phyloP scores from a whole-genome alignment of 2,888 invertebrate genomes.

The Sialis fuliginosa region DNA sequence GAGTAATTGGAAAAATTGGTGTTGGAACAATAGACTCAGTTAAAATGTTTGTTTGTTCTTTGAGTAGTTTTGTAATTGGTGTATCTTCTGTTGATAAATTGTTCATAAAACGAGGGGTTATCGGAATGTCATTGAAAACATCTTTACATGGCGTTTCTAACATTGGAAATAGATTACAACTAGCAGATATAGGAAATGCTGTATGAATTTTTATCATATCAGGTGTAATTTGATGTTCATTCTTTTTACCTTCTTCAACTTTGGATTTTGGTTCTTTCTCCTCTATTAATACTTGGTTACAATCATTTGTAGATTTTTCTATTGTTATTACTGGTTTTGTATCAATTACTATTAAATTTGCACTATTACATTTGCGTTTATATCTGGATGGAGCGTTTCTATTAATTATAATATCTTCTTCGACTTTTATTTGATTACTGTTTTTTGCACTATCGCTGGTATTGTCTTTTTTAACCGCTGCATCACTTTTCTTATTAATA shows the following conservation, averaged over 20 bases:
- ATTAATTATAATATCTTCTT: slow-evolving; percentile 9
- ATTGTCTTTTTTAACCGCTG: background rate
- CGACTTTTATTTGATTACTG: background rate
- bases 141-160: slow-evolving; percentile 16
- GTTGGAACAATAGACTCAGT: slow-evolving; percentile 19
- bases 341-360: slow-evolving; percentile 9
- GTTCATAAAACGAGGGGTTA: slow-evolving; percentile 16
- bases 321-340: slow-evolving; percentile 1
- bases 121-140: slow-evolving; percentile 12
- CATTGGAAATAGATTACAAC: slow-evolving; percentile 14
- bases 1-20: slow-evolving; percentile 21
- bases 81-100: slow-evolving; percentile 14
- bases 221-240: slow-evolving; percentile 7
- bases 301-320: background rate
- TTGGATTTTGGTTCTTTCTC: background rate
- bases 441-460: slow-evolving; percentile 2
- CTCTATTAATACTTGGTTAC: background rate
- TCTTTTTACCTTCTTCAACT: background rate
- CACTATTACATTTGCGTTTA: slow-evolving; percentile 16
- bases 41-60: slow-evolving; percentile 18
- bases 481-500: slow-evolving; percentile 2
- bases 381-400: slow-evolving; percentile 12
- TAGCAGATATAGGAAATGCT: slow-evolving; percentile 10
- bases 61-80: slow-evolving; percentile 20
- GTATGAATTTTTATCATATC: slow-evolving; percentile 6